These are phyloP conservation scores for Sebastes aleutianus DNA, from an alignment of 2,797 vertebrate genomes.

Conservation along the genomic window DNA sequence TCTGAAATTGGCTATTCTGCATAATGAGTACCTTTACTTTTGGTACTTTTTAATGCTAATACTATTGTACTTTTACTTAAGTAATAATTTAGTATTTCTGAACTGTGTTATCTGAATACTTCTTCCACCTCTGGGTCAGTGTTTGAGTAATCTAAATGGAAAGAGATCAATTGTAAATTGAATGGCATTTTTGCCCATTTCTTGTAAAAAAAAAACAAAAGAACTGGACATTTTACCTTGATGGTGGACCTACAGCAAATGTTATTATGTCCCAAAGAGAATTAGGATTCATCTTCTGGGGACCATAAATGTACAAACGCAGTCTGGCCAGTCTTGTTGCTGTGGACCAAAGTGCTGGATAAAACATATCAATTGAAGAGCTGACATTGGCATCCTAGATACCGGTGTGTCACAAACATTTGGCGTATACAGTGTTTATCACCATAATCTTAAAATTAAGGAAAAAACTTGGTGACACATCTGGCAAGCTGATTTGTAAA, in stretches of 20 bases:
- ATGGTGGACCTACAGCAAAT: not conserved
- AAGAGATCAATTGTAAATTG: not conserved
- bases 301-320: not conserved
- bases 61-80: no score
- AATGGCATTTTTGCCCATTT: not conserved
- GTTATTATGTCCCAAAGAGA: not conserved
- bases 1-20: no score
- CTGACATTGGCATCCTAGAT: not conserved
- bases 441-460: not conserved
- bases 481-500: not conserved
- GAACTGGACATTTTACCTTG: not conserved
- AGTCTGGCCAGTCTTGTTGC: not conserved
- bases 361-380: not conserved
- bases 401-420: not conserved
- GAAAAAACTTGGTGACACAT: not conserved
- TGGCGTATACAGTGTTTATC: not conserved
- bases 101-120: no score
- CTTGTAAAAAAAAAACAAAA: not conserved
- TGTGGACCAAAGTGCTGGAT: not conserved
- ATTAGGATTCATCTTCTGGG: not conserved
- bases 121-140: not conserved
- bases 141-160: not conserved
- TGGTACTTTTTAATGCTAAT: no score
- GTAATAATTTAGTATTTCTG: no score
- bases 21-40: no score